Evolutionary conservation across 2,888 invertebrate species (phyloP), one percentile per base, ranked within the genome.

Genomic region (Cephus nigrinus): DNA sequence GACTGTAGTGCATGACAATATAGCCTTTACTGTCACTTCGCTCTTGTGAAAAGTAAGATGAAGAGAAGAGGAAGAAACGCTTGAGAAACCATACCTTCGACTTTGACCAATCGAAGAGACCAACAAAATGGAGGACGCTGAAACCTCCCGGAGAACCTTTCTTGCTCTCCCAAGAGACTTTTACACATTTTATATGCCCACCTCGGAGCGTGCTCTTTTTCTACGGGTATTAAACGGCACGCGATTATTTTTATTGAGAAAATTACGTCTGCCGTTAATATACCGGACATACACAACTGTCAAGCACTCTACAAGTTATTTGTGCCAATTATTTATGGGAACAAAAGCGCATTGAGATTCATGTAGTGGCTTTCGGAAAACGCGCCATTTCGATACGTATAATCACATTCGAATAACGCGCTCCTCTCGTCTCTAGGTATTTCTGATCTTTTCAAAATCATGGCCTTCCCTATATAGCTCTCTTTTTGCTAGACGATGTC

Each of bases 1-100:
- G 87, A 88, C 87, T 88, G 85, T 88, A 88, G 88, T 89, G 87
- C 88, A 87, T 88, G 89, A 90, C 89, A 89, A 89, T 88, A 90
- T 89, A 88, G 74, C 33, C 74, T 33, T 71, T 71, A 71, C 33
- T 33, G 31, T 71, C 71, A 31, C 71, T 71, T 71, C 71, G 31
- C 71, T 33, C 32, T 71, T 71, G 71, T 71, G 31, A 71, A 71
- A 32, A 55, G 55, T 55, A 55, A 55, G 55, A 55, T 23, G 15
- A 55, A 55, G 23, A 55, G 23, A 55, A 23, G 55, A 23, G 23
- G 15, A 23, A 23, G 23, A 55, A 55, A 55, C 55, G 9, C 23
- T 23, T 55, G 23, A 55, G 55, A 23, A 33, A 71, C 30, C 31
- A 3, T 32, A 32, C 12, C 71, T 31, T 32, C 71, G 71, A 71